These are phyloP conservation scores for Pseudoatta argentina DNA, from an alignment of 1,140 invertebrate species.

Conservation along the genomic window DNA sequence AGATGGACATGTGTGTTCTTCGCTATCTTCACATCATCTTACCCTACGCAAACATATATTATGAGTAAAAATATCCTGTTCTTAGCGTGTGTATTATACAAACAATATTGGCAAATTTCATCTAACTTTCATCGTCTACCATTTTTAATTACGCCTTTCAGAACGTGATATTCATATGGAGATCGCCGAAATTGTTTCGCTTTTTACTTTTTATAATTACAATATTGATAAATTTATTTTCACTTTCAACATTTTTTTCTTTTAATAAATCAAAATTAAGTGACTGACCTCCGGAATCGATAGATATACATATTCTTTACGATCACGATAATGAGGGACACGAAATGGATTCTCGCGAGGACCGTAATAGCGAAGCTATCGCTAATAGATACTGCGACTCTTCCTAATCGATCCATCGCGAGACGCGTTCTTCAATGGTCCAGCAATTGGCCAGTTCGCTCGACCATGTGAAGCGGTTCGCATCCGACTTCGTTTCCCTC, in stretches of 20 bases:
- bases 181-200: constrained; percentile 2
- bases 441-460: constrained; percentile 85
- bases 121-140: not conserved
- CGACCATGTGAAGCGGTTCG: constrained; percentile 79
- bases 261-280: not conserved
- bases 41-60: not conserved
- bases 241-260: not conserved
- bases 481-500: constrained; percentile 47
- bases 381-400: constrained; percentile 79
- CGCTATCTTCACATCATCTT: not conserved
- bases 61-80: not conserved
- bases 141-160: not conserved
- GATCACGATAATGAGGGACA: constrained; percentile 51
- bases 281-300: constrained; percentile 18
- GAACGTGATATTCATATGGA: not conserved
- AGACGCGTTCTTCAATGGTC: constrained; percentile 82
- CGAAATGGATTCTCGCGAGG: constrained; percentile 76
- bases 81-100: not conserved
- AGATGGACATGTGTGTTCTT: not conserved
- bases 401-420: constrained; percentile 79
- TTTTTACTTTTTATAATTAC: not conserved
- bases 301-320: constrained; percentile 4
- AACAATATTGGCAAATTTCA: not conserved
- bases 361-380: constrained; percentile 77
- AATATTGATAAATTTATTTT: not conserved